Percentiles rank a stretch among this genome's conserved stretches.
These are phyloP conservation scores for Gari tellinella DNA, from an alignment of 2,888 invertebrate genomes.

Conservation along the genomic window DNA sequence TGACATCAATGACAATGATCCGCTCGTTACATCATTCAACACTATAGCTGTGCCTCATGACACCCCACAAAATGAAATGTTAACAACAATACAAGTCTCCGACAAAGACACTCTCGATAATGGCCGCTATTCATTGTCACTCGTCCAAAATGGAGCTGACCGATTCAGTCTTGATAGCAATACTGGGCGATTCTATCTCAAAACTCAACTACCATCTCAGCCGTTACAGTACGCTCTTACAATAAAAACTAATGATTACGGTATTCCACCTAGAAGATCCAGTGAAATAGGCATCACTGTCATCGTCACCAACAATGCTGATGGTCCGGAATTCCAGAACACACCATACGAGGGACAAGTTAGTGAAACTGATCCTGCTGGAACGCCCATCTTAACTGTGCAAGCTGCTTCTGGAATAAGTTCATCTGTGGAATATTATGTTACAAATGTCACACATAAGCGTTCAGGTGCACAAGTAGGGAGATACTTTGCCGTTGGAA, in stretches of 20 bases:
- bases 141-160: slow-evolving; percentile 43
- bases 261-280: slow-evolving; percentile 42
- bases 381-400: slow-evolving; percentile 93
- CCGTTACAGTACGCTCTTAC: slow-evolving; percentile 61
- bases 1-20: slow-evolving; percentile 96
- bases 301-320: slow-evolving; percentile 44
- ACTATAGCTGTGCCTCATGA: slow-evolving; percentile 88
- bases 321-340: slow-evolving; percentile 68
- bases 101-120: slow-evolving; percentile 96
- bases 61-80: slow-evolving; percentile 87
- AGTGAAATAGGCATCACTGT: slow-evolving; percentile 60
- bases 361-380: slow-evolving; percentile 94
- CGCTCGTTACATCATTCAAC: slow-evolving; percentile 92
- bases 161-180: slow-evolving; percentile 55
- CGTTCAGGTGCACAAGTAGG: slow-evolving; percentile 85
- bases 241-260: slow-evolving; percentile 69
- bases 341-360: slow-evolving; percentile 89
- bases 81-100: slow-evolving; percentile 90
- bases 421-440: slow-evolving; percentile 92
- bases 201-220: slow-evolving; percentile 39
- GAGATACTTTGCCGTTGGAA: slow-evolving; percentile 72
- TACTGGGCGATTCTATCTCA: slow-evolving; percentile 60
- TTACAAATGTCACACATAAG: slow-evolving; percentile 88
- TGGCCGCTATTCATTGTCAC: slow-evolving; percentile 95
- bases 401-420: slow-evolving; percentile 76